Percentiles rank a stretch among this genome's conserved stretches.
These are phyloP conservation scores for Drosophila gaucha DNA, from an alignment of 2,888 invertebrate genomes.

Conservation along the genomic window DNA sequence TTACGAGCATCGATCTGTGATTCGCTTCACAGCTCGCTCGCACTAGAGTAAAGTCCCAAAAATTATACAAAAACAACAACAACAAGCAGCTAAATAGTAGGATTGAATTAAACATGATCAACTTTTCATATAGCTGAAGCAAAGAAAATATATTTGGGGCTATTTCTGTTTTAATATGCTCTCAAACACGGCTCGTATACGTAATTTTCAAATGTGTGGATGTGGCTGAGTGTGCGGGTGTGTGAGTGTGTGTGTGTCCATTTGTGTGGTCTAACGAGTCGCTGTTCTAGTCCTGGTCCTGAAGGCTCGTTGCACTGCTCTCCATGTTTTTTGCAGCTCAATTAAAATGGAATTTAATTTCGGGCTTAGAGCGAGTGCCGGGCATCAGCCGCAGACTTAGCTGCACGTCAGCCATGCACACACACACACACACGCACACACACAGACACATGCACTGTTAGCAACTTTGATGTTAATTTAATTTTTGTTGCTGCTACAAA, in stretches of 20 bases:
- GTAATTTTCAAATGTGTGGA: slow-evolving; percentile 64
- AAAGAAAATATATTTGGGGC: background rate
- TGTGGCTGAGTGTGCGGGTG: background rate
- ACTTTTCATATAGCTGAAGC: background rate
- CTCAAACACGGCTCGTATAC: slow-evolving; percentile 47
- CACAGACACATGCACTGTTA: slow-evolving; percentile 16
- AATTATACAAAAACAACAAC: background rate
- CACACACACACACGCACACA: slow-evolving; percentile 17
- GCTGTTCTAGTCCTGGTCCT: slow-evolving; percentile 10
- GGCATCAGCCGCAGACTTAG: slow-evolving; percentile 38
- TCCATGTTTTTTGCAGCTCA: slow-evolving; percentile 73
- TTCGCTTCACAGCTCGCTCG: too few species aligned
- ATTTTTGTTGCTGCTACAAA: slow-evolving; percentile 67
- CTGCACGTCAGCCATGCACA: slow-evolving; percentile 19
- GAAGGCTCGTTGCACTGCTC: slow-evolving; percentile 25
- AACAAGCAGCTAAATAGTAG: background rate
- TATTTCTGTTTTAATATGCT: slow-evolving; percentile 27
- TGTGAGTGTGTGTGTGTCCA: slow-evolving; percentile 40
- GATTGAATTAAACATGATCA: background rate
- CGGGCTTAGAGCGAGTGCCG: slow-evolving; percentile 58
- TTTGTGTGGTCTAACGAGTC: slow-evolving; percentile 56
- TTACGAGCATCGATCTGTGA: background rate
- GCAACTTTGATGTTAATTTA: slow-evolving; percentile 75
- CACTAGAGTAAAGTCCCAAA: background rate
- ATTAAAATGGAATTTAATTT: slow-evolving; percentile 81